Conservation (phyloP, 2,797 vertebrate genomes). For the Oreortyx pictus region DNA sequence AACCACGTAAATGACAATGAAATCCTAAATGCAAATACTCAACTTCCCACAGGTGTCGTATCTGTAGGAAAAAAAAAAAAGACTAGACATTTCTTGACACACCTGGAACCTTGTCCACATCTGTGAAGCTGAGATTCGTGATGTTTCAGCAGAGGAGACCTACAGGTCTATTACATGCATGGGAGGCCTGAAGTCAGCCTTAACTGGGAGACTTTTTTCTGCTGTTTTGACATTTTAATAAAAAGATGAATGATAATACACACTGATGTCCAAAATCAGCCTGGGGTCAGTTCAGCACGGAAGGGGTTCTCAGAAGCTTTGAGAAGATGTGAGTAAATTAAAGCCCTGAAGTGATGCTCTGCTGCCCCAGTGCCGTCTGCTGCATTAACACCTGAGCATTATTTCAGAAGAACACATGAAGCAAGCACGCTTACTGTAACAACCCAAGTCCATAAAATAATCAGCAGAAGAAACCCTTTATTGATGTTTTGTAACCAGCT, state of each 20-base stretch:
- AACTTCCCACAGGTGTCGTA: background rate
- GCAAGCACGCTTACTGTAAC: background rate
- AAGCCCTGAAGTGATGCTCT: background rate
- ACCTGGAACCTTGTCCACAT: background rate
- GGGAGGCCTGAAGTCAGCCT: background rate
- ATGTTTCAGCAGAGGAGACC: background rate
- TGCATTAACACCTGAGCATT: background rate
- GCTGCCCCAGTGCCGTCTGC: background rate
- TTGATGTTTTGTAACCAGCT: background rate
- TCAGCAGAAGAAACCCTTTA: background rate
- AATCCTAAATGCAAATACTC: background rate
- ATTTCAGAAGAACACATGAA: background rate
- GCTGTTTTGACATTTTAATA: background rate
- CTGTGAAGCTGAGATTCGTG: background rate
- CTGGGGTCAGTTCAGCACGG: background rate
- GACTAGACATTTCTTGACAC: too few relatives aligned
- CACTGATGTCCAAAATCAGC: background rate
- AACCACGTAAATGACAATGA: background rate
- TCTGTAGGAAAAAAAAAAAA: background rate
- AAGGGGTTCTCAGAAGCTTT: background rate
- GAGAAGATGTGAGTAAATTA: background rate
- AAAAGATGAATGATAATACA: background rate
- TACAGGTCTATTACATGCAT: background rate
- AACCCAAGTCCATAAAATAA: background rate
- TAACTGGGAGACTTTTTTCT: background rate